Evolutionary conservation across 2,888 invertebrate species (phyloP), one percentile per base, ranked within the genome.

Genomic region (Drosophila nr. fundita): DNA sequence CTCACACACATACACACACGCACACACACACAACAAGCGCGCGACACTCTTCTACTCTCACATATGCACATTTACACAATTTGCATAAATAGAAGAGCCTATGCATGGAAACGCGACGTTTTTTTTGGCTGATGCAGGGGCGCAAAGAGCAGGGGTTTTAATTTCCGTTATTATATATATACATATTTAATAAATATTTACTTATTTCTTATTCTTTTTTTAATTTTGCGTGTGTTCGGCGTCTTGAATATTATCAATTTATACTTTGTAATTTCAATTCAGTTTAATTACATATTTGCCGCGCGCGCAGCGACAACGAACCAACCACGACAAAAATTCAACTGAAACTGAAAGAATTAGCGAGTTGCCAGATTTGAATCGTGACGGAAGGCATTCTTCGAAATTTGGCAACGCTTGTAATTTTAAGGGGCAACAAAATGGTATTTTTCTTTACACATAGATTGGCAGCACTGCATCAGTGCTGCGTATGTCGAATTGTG

Each of bases 1-100:
- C 64, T 63, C 64, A 60, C 57, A 66, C 68, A 80, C 70, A 75
- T 73, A 61, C 63, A 42, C 21, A 73, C 70, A 72, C 70, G 69
- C 71, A 50, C 58, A 53, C 68, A 66, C 64, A 55, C 72, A 71
- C 65, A 67, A 50, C 59, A 65, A 61, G 68, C 68, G 69, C 75
- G 74, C 68, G 62, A 71, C 32, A 69, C 69, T 70, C 68, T 61
- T 72, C 53, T 62, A 69, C 64, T 63, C 64, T 64, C 57, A 63
- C 66, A 80, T 73, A 76, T 76, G 67, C 63, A 45, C 45, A 74
- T 73, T 73, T 72, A 73, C 50, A 71, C 67, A 76, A 70, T 80
- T 81, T 81, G 80, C 80, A 80, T 80, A 72, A 77, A 77, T 74
- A 74, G 76, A 79, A 71, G 79, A 80, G 74, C 70, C 73, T 68